These are phyloP conservation scores for Halocaridina rubra DNA, from an alignment of 2,888 invertebrate species.

Conservation along the genomic window DNA sequence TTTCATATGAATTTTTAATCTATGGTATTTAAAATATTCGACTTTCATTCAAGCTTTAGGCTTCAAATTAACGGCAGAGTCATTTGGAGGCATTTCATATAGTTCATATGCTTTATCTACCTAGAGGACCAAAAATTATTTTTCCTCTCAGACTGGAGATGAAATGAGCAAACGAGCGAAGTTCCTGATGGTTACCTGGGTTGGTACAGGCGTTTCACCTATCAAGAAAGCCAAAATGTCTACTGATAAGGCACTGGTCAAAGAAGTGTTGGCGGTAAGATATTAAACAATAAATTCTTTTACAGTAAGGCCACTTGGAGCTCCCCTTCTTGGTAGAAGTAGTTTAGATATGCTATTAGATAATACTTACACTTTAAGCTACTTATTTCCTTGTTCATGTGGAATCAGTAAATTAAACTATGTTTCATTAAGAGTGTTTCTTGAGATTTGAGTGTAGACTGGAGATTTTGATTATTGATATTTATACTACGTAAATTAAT, in stretches of 20 bases:
- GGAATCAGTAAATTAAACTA: neutral
- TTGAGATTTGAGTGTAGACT: too few species aligned
- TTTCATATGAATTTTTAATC: too few species aligned
- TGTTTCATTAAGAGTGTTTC: neutral
- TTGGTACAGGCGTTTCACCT: constrained; percentile 79
- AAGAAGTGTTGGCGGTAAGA: constrained; percentile 79
- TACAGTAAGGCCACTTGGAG: neutral
- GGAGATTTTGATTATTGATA: too few species aligned
- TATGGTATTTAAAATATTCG: too few species aligned
- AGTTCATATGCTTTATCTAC: too few species aligned
- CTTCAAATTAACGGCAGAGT: too few species aligned
- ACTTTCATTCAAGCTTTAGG: too few species aligned
- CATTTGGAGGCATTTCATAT: too few species aligned
- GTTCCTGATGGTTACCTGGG: constrained; percentile 83
- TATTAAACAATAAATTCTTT: neutral
- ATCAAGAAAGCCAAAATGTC: constrained; percentile 85
- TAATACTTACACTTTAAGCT: neutral
- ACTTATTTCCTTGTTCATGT: neutral
- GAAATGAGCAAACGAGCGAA: constrained; percentile 86
- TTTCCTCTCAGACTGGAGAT: constrained; percentile 79
- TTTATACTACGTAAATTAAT: too few species aligned
- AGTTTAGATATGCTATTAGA: neutral
- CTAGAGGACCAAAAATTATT: too few species aligned
- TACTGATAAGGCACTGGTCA: constrained; percentile 82
- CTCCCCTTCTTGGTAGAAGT: neutral